phyloP scores from a whole-genome alignment of 2,888 invertebrate species.

The Tricholauxania praeusta region DNA sequence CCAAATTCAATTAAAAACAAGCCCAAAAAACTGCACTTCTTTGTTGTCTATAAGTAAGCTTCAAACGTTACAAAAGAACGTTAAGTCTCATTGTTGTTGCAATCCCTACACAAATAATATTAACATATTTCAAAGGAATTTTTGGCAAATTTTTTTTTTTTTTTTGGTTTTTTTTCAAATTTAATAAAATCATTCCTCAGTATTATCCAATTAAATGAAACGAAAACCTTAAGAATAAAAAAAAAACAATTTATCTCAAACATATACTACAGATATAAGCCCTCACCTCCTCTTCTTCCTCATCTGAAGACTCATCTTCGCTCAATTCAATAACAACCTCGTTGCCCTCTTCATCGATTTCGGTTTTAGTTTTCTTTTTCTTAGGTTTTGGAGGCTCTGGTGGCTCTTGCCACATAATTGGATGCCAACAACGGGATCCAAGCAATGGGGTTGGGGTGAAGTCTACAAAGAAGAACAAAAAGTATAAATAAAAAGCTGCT shows the following conservation, averaged over 20 bases:
- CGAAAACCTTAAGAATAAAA: too few relatives aligned
- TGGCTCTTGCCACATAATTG: constrained; percentile 74
- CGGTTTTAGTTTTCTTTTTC: constrained; percentile 67
- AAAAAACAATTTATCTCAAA: not conserved
- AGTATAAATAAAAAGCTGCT: constrained; percentile 3
- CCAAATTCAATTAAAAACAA: too few relatives aligned
- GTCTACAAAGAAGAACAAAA: constrained; percentile 65
- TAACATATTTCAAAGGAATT: too few relatives aligned
- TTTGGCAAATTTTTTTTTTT: too few relatives aligned
- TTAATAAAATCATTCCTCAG: not conserved
- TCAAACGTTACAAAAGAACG: too few relatives aligned
- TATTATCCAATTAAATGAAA: not conserved
- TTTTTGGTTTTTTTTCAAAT: not conserved
- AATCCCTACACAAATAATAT: too few relatives aligned
- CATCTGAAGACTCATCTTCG: constrained; percentile 66
- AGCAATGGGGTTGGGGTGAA: constrained; percentile 70
- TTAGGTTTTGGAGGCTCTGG: constrained; percentile 67
- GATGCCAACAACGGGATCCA: constrained; percentile 74
- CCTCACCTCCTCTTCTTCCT: constrained; percentile 61
- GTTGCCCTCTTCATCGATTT: constrained; percentile 65
- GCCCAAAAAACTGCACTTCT: too few relatives aligned
- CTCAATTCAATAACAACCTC: constrained; percentile 66
- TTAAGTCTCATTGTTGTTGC: too few relatives aligned
- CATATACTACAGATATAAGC: not conserved
- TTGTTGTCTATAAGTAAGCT: too few relatives aligned